A percentile compares a stretch with the other conserved stretches of the same genome.
Conservation (phyloP, 2,113 vertebrate species). For the Caloenas nicobarica region DNA sequence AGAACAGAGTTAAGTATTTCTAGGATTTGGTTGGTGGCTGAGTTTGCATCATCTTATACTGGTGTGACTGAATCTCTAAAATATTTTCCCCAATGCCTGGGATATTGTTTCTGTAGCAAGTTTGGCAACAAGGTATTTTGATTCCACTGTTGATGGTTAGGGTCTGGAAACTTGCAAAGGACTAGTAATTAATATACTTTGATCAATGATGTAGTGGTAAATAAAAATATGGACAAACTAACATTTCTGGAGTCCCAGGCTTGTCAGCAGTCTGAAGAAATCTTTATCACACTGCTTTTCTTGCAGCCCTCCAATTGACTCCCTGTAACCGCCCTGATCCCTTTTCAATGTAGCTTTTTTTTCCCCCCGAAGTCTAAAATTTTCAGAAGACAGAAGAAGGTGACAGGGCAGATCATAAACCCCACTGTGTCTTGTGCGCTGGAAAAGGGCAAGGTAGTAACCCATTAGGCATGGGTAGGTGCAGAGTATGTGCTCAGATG, state of each 20-base stretch:
- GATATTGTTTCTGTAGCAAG: not conserved
- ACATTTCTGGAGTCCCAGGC: not conserved
- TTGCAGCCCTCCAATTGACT: not conserved
- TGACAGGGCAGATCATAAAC: not conserved
- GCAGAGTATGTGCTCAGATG: not conserved
- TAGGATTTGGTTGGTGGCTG: not conserved
- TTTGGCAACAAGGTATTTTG: not conserved
- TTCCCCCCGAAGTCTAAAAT: not conserved
- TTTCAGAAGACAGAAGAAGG: not conserved
- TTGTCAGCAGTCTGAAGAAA: not conserved
- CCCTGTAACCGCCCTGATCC: not conserved
- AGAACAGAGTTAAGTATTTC: not conserved
- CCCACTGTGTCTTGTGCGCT: not conserved
- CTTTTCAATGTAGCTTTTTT: not conserved
- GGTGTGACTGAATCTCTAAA: not conserved
- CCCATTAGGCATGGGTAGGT: not conserved
- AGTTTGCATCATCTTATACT: not conserved
- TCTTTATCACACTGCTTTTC: not conserved
- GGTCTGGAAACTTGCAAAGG: not conserved
- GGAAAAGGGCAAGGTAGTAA: not conserved
- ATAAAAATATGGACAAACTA: not conserved
- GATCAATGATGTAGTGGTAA: not conserved
- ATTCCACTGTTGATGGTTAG: not conserved
- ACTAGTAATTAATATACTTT: not conserved
- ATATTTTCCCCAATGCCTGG: rapidly evolving